These are phyloP conservation scores for Sisyra terminalis DNA, from an alignment of 2,888 invertebrate species.

Conservation along the genomic window DNA sequence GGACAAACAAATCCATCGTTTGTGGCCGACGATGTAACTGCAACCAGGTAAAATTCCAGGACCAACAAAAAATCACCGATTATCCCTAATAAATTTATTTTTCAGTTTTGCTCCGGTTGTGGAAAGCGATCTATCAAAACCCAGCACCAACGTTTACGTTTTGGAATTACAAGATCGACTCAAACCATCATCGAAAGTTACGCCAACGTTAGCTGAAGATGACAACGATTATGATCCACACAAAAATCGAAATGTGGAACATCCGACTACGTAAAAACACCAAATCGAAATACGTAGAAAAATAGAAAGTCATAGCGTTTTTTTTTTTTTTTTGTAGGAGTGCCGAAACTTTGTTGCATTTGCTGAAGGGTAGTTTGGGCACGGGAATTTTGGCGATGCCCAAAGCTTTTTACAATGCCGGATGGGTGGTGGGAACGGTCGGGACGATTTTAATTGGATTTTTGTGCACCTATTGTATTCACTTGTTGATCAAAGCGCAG, in stretches of 20 bases:
- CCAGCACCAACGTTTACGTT: constrained; percentile 18
- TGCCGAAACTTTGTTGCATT: constrained; percentile 63
- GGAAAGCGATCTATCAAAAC: constrained; percentile 9
- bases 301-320: background rate
- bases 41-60: constrained; percentile 24
- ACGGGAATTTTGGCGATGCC: constrained; percentile 89
- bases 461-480: constrained; percentile 88
- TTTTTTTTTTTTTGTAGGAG: constrained; percentile 36
- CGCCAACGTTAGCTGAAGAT: constrained; percentile 20
- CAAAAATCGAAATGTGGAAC: constrained; percentile 44
- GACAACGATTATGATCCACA: constrained; percentile 51
- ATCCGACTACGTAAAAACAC: constrained; percentile 47
- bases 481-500: constrained; percentile 59
- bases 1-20: constrained; percentile 33
- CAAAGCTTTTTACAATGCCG: constrained; percentile 67
- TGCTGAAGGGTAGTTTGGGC: constrained; percentile 79
- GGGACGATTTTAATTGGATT: constrained; percentile 73
- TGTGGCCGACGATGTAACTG: constrained; percentile 32
- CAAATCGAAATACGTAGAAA: background rate
- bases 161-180: constrained; percentile 33
- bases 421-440: constrained; percentile 60
- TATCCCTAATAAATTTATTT: constrained; percentile 1
- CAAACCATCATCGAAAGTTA: constrained; percentile 11
- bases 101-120: constrained; percentile 19
- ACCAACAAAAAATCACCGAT: too few species aligned